A percentile compares a stretch with the other conserved stretches of the same genome.
phyloP scores from a whole-genome alignment of 1,140 invertebrate species.

The Gryllus bimaculatus region DNA sequence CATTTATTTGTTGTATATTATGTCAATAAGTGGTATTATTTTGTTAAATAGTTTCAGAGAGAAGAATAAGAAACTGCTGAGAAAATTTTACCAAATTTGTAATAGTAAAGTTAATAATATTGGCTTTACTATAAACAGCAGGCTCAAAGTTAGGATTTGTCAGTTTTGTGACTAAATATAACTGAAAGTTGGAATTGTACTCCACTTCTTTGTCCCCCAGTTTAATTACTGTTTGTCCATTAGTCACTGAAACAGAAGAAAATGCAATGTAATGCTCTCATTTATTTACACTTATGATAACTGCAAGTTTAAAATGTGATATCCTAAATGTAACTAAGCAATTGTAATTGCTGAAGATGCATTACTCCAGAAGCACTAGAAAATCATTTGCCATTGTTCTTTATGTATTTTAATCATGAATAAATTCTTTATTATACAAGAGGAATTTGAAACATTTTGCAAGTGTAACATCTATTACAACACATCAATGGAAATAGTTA shows the following conservation, averaged over 20 bases:
- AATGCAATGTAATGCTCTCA: not conserved
- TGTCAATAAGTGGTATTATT: not conserved
- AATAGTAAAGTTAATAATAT: slow-evolving; percentile 86
- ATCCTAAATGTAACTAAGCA: no score
- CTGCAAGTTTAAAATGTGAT: no score
- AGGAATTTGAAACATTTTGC: no score
- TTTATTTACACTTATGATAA: no score
- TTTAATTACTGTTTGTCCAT: slow-evolving; percentile 65
- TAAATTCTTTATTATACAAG: no score
- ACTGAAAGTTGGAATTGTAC: slow-evolving; percentile 72
- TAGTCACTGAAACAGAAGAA: slow-evolving; percentile 39
- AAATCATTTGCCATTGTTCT: no score
- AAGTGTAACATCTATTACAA: no score
- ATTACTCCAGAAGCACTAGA: no score
- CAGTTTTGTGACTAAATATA: slow-evolving; percentile 82
- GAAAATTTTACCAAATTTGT: slow-evolving; percentile 52
- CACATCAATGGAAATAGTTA: no score
- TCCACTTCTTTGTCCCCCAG: slow-evolving; percentile 82
- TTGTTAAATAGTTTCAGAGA: not conserved
- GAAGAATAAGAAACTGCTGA: not conserved
- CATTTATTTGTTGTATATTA: not conserved
- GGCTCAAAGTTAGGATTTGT: slow-evolving; percentile 78
- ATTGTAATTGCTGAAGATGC: no score
- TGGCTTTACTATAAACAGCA: slow-evolving; percentile 72
- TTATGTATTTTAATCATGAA: no score